A percentile compares a stretch with the other conserved stretches of the same genome.
Evolutionary conservation across 1,140 invertebrate species (phyloP).

Genomic region (Lepidotrigona ventralis): DNA sequence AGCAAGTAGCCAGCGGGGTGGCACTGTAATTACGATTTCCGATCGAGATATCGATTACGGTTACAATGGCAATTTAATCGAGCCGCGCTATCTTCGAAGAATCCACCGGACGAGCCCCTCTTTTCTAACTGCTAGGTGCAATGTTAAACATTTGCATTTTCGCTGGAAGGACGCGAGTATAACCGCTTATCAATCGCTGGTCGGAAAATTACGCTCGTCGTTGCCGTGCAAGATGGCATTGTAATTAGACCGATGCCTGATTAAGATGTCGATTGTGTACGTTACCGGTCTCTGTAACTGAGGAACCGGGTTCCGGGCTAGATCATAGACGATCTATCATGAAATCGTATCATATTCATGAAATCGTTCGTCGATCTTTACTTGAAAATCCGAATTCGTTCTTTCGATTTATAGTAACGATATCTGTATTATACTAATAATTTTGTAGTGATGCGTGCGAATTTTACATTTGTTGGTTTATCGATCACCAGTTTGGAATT

Average conservation of each 20-base stretch:
- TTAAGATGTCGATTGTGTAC: conserved; percentile 45
- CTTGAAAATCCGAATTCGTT: too few species aligned
- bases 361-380: neutral
- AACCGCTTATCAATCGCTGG: conserved; percentile 23
- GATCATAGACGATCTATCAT: conserved; percentile 1
- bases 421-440: neutral
- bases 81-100: conserved; percentile 30
- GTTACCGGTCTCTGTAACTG: conserved; percentile 2
- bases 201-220: conserved; percentile 37
- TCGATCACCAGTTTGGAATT: neutral
- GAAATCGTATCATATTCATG: neutral
- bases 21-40: conserved; percentile 43
- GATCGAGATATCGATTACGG: conserved; percentile 49
- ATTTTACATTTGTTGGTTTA: neutral
- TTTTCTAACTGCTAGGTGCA: conserved; percentile 13
- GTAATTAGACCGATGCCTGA: conserved; percentile 49
- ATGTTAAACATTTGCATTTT: conserved; percentile 48
- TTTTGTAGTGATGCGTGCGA: neutral
- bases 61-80: conserved; percentile 49
- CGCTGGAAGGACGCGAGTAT: neutral
- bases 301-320: neutral
- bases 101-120: neutral
- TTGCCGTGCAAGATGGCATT: conserved; percentile 39
- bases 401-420: neutral
- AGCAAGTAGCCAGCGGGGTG: conserved; percentile 26